Base-by-base conservation (phyloP, 2,888 invertebrate genomes). In the Pristionchus arcanus region DNA sequence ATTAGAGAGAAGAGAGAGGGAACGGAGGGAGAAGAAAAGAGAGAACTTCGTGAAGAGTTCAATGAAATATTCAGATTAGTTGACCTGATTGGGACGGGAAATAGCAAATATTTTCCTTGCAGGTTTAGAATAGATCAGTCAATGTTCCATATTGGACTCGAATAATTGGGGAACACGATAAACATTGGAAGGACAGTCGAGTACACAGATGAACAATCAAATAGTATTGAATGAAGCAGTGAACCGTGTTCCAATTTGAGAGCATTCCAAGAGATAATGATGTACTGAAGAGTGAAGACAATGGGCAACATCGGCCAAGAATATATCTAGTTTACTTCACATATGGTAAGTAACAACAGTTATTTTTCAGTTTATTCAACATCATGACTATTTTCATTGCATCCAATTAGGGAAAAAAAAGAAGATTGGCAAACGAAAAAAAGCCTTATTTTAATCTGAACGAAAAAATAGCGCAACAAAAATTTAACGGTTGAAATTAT, bases 1-100 rank as follows among this genome's bases (percentile, higher is more conserved):
- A 71, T 71, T 71, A 71, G 21, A 42, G 81, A 25, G 77, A 77
- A 37, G 16, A 77, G 49, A 77, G 42, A 81, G 21, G 37, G 77
- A 42, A 42, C 25, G 42, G 42, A 77, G 77, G 37, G 42, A 77
- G 77, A 31, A 77, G 42, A 31, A 34, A 42, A 31, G 42, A 21
- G 74, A 42, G 13, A 7, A 71, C 34, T 71, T 71, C 71, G 34
- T 71, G 3, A 28, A 68, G 68, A 71, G 71, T 63, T 25, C 63
- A 21, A 55, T 66, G n/a, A 31, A 31, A 31, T 15, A 31, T n/a
- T 55, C 55, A 15, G 66, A 66, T 68, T 68, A 31, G 68, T 16
- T 63, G 63, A 63, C n/a, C n/a, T n/a, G n/a, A n/a, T n/a, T n/a
- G n/a, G n/a, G n/a, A n/a, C n/a, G n/a, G n/a, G 9, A 19, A 59